Evolutionary conservation across 2,113 vertebrate species (phyloP).

Genomic region (Seriola quinqueradiata): DNA sequence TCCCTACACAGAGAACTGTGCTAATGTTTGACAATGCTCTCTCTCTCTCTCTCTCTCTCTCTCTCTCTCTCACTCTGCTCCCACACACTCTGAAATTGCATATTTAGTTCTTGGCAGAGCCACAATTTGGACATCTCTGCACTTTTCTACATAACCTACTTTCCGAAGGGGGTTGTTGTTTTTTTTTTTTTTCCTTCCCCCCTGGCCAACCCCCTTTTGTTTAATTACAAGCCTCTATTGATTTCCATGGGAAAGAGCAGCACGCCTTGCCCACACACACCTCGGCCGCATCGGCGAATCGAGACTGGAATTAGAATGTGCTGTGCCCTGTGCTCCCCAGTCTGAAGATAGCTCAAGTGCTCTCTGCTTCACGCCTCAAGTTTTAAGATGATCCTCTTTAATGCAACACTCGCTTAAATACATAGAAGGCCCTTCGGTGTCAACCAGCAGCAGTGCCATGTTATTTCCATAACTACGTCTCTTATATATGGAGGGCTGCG

Average conservation of each 20-base stretch:
- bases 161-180: slow-evolving; percentile 80
- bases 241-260: slow-evolving; percentile 88
- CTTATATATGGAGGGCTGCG: slow-evolving; percentile 16
- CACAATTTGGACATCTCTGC: slow-evolving; percentile 81
- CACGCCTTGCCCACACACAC: slow-evolving; percentile 81
- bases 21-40: slow-evolving; percentile 65
- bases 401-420: slow-evolving; percentile 73
- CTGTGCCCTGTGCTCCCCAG: slow-evolving; percentile 65
- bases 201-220: slow-evolving; percentile 85
- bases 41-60: slow-evolving; percentile 35
- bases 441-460: slow-evolving; percentile 14
- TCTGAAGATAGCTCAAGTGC: slow-evolving; percentile 76
- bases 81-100: slow-evolving; percentile 73
- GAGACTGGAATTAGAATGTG: slow-evolving; percentile 85
- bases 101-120: slow-evolving; percentile 80
- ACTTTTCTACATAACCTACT: slow-evolving; percentile 86
- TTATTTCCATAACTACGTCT: slow-evolving; percentile 51
- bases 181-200: slow-evolving; percentile 62
- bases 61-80: slow-evolving; percentile 55
- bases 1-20: slow-evolving; percentile 63
- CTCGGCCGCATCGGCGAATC: slow-evolving; percentile 78
- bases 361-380: slow-evolving; percentile 76
- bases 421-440: slow-evolving; percentile 57
- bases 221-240: slow-evolving; percentile 89
- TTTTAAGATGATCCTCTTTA: slow-evolving; percentile 78